Evolutionary conservation across 1,140 invertebrate species (phyloP).

Genomic region (Tetranychus urticae): DNA sequence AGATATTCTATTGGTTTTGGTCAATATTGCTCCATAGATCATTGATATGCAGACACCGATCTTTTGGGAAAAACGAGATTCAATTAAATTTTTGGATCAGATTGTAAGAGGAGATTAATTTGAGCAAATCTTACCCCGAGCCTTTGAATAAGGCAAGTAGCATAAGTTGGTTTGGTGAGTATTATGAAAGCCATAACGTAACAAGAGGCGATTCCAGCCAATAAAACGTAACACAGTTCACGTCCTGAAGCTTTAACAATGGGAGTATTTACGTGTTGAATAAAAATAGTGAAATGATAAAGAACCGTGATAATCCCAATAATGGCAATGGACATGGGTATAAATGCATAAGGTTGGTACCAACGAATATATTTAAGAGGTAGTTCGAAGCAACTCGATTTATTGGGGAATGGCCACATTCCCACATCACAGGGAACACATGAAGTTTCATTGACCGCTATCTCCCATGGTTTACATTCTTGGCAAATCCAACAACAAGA

Average conservation of each 20-base stretch:
- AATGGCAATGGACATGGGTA: constrained; percentile 27
- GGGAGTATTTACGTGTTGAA: constrained; percentile 54
- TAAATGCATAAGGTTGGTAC: constrained; percentile 28
- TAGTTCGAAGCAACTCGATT: constrained; percentile 20
- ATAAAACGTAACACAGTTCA: constrained; percentile 61
- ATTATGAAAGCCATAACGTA: constrained; percentile 65
- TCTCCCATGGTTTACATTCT: constrained; percentile 30
- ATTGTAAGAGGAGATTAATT: neutral
- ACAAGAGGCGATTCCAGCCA: constrained; percentile 62
- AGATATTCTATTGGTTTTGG: constrained; percentile 73
- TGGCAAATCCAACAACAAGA: constrained; percentile 28
- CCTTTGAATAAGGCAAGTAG: constrained; percentile 23
- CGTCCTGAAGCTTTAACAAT: constrained; percentile 68
- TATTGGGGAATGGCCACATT: constrained; percentile 23
- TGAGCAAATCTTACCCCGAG: constrained; percentile 23
- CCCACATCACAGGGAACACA: constrained; percentile 30
- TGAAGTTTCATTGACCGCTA: constrained; percentile 29
- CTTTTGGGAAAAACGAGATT: neutral
- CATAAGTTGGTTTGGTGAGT: constrained; percentile 32
- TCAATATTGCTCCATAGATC: constrained; percentile 67
- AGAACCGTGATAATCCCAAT: constrained; percentile 29
- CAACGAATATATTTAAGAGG: constrained; percentile 31
- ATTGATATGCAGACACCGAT: constrained; percentile 68
- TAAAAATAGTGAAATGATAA: constrained; percentile 24
- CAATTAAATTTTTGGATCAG: neutral